Evolutionary conservation across 1,140 invertebrate species (phyloP).

Genomic region (Xylocopa sonorina): DNA sequence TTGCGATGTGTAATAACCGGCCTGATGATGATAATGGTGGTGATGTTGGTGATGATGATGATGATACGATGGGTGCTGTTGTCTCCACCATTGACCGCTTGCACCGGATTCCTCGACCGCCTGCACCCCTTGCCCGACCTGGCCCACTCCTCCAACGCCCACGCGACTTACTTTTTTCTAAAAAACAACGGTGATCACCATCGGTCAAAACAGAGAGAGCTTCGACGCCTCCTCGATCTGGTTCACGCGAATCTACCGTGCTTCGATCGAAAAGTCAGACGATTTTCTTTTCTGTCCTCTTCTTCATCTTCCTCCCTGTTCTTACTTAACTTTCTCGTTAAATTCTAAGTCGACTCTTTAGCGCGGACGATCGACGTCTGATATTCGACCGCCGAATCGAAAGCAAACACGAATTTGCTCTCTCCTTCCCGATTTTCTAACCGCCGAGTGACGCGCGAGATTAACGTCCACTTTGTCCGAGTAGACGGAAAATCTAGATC

Average conservation of each 20-base stretch:
- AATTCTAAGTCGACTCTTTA: no score
- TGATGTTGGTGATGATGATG: slow-evolving; percentile 74
- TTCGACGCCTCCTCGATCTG: no score
- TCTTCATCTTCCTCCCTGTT: background rate
- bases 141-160: slow-evolving; percentile 77
- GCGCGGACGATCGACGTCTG: background rate
- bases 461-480: background rate
- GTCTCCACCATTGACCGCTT: slow-evolving; percentile 80
- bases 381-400: no score
- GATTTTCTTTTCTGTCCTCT: background rate
- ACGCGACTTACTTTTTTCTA: slow-evolving; percentile 82
- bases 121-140: slow-evolving; percentile 76
- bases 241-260: no score
- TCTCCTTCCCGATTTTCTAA: background rate
- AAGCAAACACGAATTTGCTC: no score
- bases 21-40: slow-evolving; percentile 77
- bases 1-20: slow-evolving; percentile 79
- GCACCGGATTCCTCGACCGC: slow-evolving; percentile 73
- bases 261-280: no score
- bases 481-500: background rate
- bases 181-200: slow-evolving; percentile 72
- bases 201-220: no score
- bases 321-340: background rate
- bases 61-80: slow-evolving; percentile 76
- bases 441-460: background rate